These are phyloP conservation scores for Aurelia aurita DNA, from an alignment of 30 jellyfish, hydroid and myxozoan genomes.

Conservation along the genomic window DNA sequence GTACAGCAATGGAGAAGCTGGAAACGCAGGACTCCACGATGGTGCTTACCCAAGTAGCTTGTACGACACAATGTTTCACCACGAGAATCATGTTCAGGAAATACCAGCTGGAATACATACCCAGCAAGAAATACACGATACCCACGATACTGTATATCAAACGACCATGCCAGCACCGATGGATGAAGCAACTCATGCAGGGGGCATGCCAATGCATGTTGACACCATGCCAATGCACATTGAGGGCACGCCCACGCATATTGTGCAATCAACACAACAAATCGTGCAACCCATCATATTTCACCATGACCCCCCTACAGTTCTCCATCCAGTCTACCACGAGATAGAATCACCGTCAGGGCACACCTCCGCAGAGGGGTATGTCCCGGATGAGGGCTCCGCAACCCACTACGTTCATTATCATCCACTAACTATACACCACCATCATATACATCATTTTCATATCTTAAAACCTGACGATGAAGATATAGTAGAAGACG, in stretches of 20 bases:
- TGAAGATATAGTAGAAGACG: conserved; percentile 52
- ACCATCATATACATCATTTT: conserved; percentile 69
- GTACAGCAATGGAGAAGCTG: not conserved
- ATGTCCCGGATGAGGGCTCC: conserved; percentile 70
- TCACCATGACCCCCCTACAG: conserved; percentile 63
- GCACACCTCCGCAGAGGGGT: conserved; percentile 42
- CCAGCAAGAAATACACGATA: conserved; percentile 25
- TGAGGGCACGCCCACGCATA: conserved; percentile 62
- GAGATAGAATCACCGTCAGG: conserved; percentile 56
- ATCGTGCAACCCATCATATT: conserved; percentile 34
- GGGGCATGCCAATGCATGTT: no score
- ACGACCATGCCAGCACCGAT: conserved; percentile 29
- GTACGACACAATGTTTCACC: conserved; percentile 42
- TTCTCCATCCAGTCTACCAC: conserved; percentile 65
- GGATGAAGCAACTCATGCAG: not conserved
- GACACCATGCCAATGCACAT: conserved; percentile 16
- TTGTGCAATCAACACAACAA: conserved; percentile 43
- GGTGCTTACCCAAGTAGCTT: conserved; percentile 9
- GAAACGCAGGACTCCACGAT: not conserved
- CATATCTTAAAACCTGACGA: conserved; percentile 67
- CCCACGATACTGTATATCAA: conserved; percentile 11
- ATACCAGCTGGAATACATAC: conserved; percentile 21
- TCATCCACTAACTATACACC: conserved; percentile 68
- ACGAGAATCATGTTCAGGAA: conserved; percentile 18
- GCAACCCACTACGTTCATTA: conserved; percentile 63